A percentile compares a stretch with the other conserved stretches of the same genome.
Evolutionary conservation across 2,888 invertebrate genomes (phyloP).

Genomic region (Chrysotoxum bicinctum): DNA sequence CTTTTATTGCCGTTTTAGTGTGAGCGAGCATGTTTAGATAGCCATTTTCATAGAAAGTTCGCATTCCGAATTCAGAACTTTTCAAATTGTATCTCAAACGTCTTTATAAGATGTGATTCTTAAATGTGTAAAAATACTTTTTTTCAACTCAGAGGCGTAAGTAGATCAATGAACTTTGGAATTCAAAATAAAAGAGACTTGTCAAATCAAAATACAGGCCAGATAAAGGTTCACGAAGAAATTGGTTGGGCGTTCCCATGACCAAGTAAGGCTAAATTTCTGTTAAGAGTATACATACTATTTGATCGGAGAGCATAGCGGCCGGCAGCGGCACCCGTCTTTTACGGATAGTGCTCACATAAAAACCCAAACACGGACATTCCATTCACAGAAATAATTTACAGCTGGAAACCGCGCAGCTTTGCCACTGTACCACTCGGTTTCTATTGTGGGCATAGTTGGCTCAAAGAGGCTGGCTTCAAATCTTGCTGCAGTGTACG

Average conservation of each 20-base stretch:
- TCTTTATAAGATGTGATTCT: background rate
- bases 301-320: background rate
- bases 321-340: conserved; percentile 7
- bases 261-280: conserved; percentile 23
- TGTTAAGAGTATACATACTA: background rate
- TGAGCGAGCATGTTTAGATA: conserved; percentile 37
- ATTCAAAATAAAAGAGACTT: background rate
- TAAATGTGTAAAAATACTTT: background rate
- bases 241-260: conserved; percentile 33
- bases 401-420: conserved; percentile 30
- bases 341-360: conserved; percentile 10
- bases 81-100: background rate
- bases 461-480: background rate
- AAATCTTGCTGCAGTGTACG: background rate
- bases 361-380: conserved; percentile 60
- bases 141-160: background rate
- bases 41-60: conserved; percentile 66
- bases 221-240: conserved; percentile 28
- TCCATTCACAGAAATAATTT: conserved; percentile 69
- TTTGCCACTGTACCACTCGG: background rate
- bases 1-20: conserved; percentile 35
- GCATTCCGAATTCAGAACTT: conserved; percentile 53
- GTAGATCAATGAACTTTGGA: conserved; percentile 3
- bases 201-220: conserved; percentile 18
- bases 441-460: conserved; percentile 4